A percentile compares a stretch with the other conserved stretches of the same genome.
Evolutionary conservation across 64 coral and sea anemone species (phyloP).

Genomic region (Catalaphyllia jardinei): DNA sequence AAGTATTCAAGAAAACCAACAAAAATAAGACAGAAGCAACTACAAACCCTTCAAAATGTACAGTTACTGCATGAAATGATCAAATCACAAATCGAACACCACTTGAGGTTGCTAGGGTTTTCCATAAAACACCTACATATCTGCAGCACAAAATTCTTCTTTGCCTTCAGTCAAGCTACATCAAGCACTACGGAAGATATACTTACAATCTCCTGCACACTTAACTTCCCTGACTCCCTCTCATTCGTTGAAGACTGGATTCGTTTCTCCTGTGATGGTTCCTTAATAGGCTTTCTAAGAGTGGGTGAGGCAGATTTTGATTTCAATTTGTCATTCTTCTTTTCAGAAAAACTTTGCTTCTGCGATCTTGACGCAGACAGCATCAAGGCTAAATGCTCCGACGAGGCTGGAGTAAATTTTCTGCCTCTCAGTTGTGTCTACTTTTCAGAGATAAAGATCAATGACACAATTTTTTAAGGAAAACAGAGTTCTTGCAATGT

Average conservation of each 20-base stretch:
- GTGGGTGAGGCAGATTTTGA: constrained; percentile 12
- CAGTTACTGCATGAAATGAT: too few species aligned
- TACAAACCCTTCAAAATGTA: too few species aligned
- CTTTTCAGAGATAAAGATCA: neutral
- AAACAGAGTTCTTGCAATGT: neutral
- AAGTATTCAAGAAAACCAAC: neutral
- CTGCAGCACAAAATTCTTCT: neutral
- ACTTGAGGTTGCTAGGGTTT: neutral
- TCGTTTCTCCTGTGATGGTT: neutral
- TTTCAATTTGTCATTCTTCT: neutral
- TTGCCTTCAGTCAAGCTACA: neutral
- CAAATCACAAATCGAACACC: too few species aligned
- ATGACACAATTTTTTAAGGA: neutral
- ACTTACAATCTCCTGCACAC: constrained; percentile 34
- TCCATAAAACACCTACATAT: neutral
- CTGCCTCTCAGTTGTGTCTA: neutral
- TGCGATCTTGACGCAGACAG: constrained; percentile 15
- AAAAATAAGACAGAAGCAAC: too few species aligned
- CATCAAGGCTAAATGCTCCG: constrained; percentile 24
- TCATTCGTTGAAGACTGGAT: constrained; percentile 25
- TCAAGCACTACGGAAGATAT: too few species aligned
- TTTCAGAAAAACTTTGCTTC: neutral
- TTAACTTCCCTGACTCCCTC: neutral
- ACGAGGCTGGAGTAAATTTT: neutral
- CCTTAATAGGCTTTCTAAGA: neutral